phyloP scores from a whole-genome alignment of 2,113 vertebrate species.

The Felis chaus region DNA sequence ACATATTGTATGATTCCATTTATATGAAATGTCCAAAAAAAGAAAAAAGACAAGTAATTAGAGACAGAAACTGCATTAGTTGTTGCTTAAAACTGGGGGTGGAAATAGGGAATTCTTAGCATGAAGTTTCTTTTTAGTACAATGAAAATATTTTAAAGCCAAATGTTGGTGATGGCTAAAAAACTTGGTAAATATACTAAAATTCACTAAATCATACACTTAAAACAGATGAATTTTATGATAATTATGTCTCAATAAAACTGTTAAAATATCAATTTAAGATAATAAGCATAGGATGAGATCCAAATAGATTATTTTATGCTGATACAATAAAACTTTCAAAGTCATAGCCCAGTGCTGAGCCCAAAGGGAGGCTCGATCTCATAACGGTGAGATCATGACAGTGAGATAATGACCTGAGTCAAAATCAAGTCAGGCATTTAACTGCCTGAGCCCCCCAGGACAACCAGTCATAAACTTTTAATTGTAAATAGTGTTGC shows the following conservation, averaged over 20 bases:
- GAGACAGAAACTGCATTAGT: background rate
- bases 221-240: background rate
- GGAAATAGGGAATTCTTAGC: background rate
- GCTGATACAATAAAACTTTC: background rate
- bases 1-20: background rate
- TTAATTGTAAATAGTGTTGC: background rate
- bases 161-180: background rate
- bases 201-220: background rate
- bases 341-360: background rate
- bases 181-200: background rate
- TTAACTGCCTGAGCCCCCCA: too few species aligned
- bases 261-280: background rate
- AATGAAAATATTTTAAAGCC: background rate
- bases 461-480: background rate
- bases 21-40: background rate
- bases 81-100: background rate
- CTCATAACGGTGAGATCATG: too few species aligned
- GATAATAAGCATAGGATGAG: background rate
- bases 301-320: background rate
- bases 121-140: background rate
- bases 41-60: background rate
- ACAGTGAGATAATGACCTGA: too few species aligned
- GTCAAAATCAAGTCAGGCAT: too few species aligned
- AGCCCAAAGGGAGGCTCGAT: too few species aligned
- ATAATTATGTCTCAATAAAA: conserved; percentile 4